phyloP scores from a whole-genome alignment of 2,797 vertebrate genomes.

The Bradypodion pumilum region DNA sequence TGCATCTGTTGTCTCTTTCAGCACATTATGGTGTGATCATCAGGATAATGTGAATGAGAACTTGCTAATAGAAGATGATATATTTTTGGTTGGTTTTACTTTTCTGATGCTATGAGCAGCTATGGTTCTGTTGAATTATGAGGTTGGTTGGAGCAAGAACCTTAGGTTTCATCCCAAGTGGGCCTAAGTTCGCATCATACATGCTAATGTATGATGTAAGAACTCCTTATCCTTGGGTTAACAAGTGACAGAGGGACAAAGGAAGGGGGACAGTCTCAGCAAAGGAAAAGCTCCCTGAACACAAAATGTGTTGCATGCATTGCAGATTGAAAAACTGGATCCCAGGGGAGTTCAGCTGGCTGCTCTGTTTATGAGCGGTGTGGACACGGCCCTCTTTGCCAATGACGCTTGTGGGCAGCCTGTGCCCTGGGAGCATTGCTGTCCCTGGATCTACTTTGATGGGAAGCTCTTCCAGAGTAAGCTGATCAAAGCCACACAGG shows the following conservation, averaged over 20 bases:
- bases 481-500: conserved; percentile 84
- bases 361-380: conserved; percentile 90
- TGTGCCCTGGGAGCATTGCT: conserved; percentile 93
- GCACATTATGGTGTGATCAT: not conserved
- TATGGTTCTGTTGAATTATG: not conserved
- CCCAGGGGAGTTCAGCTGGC: conserved; percentile 90
- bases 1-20: not conserved
- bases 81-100: not conserved
- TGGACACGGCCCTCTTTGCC: conserved; percentile 90
- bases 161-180: too few relatives aligned
- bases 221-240: not conserved
- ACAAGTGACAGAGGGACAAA: not conserved
- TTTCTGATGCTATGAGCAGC: not conserved
- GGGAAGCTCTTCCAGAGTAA: conserved; percentile 94
- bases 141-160: not conserved
- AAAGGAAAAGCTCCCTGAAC: not conserved
- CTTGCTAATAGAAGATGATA: not conserved
- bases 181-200: not conserved
- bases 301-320: not conserved
- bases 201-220: too few relatives aligned
- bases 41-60: not conserved
- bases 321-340: conserved; percentile 91
- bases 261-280: not conserved
- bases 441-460: conserved; percentile 93
- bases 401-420: conserved; percentile 94